These are phyloP conservation scores for Misgurnus mizolepis DNA, from an alignment of 2,113 vertebrate species.

Conservation along the genomic window DNA sequence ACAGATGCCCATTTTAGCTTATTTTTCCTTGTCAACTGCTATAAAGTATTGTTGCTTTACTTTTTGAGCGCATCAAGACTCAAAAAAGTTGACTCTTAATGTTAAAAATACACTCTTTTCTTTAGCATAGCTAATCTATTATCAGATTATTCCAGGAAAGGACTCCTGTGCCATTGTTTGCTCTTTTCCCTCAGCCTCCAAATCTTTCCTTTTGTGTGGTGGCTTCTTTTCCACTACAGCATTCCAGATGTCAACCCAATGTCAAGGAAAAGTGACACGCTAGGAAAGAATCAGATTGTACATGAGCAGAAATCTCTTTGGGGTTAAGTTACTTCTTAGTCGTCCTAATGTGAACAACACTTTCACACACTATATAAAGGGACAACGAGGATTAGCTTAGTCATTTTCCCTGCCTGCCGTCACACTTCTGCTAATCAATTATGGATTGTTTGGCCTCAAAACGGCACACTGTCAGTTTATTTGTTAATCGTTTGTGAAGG, in stretches of 20 bases:
- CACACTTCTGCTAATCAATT: constrained; percentile 76
- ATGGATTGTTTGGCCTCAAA: constrained; percentile 66
- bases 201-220: constrained; percentile 18
- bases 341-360: constrained; percentile 10
- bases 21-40: background rate
- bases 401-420: constrained; percentile 71
- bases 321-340: constrained; percentile 41
- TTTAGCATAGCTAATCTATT: constrained; percentile 9
- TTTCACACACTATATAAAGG: constrained; percentile 39
- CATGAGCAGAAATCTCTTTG: constrained; percentile 20
- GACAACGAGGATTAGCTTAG: constrained; percentile 70
- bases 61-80: background rate
- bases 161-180: constrained; percentile 18
- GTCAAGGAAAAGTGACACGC: constrained; percentile 64
- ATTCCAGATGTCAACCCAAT: constrained; percentile 74
- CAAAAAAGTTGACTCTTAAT: constrained; percentile 16
- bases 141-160: constrained; percentile 35
- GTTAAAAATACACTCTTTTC: constrained; percentile 21
- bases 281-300: constrained; percentile 32
- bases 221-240: constrained; percentile 42
- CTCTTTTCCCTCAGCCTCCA: constrained; percentile 24
- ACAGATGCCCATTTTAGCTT: no score
- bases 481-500: constrained; percentile 71
- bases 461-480: constrained; percentile 65
- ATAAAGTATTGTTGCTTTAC: background rate